Evolutionary conservation across 2,888 invertebrate species (phyloP).

Genomic region (Pasiphila rectangulata): DNA sequence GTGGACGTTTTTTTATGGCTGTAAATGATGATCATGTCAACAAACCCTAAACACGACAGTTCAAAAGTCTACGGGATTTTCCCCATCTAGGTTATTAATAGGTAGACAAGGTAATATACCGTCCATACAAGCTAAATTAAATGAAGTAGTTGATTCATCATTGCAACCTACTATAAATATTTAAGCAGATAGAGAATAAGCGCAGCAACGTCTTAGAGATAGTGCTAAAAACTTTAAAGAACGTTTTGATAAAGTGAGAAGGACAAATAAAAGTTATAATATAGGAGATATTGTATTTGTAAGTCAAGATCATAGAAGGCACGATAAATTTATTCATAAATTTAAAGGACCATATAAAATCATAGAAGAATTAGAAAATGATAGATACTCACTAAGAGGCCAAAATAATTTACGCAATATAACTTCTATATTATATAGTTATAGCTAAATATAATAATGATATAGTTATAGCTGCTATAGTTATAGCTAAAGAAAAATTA

Average conservation of each 20-base stretch:
- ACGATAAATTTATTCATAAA: not conserved
- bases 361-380: not conserved
- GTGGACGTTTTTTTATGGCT: too few species aligned
- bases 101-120: constrained; percentile 12
- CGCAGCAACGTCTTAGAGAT: not conserved
- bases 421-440: too few species aligned
- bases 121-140: constrained; percentile 11
- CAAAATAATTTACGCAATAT: not conserved
- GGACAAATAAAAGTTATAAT: not conserved
- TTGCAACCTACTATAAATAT: not conserved
- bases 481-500: constrained; percentile 2
- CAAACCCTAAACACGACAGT: constrained; percentile 3
- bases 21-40: too few species aligned
- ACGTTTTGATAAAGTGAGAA: not conserved
- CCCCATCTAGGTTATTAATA: not conserved
- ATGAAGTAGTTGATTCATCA: not conserved
- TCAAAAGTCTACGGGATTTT: constrained; percentile 1
- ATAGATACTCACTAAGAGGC: not conserved
- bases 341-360: not conserved
- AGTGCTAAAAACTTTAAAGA: not conserved
- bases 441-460: too few species aligned
- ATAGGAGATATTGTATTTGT: constrained; percentile 4
- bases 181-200: not conserved
- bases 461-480: too few species aligned
- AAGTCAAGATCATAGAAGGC: constrained; percentile 6